Evolutionary conservation across 2,888 invertebrate genomes (phyloP), one percentile per base, ranked within the genome.

Genomic region (Leptura quadrifasciata): DNA sequence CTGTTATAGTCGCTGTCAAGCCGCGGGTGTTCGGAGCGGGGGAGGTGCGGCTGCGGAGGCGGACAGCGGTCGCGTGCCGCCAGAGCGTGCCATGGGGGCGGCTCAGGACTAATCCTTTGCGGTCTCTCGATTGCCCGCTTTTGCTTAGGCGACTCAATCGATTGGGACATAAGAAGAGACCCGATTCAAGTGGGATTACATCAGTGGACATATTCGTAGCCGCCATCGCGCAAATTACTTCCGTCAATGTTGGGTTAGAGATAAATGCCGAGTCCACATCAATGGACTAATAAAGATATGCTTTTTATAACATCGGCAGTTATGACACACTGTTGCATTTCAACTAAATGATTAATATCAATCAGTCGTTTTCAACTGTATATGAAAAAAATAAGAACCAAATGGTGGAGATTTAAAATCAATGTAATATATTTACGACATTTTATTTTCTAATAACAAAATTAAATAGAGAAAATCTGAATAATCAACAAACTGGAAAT

Each of bases 51-150:
- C 81, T 77, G 80, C 83, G 84, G 84, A 78, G 85, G 86, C 85
- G 87, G 87, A 87, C 88, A 88, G 86, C 86, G 86, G 87, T 87
- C 88, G 88, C 88, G 88, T 87, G 88, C 87, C 87, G 83, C 80
- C 82, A 76, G 76, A 79, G 77, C 76, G 78, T 68, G 75, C 75
- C 69, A 71, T 76, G 84, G 84, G 79, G 84, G 83, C 84, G 84
- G 82, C 82, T 73, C 73, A 57, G 65, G 69, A 64, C 74, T 79
- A 79, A 79, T 79, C 76, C 77, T 77, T 71, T 77, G 79, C 75
- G 79, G 79, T 74, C 73, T 75, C 68, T 68, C 74, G 68, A 71
- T 52, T 47, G 61, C 61, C 18, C 60, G 61, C 60, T 61, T 71
- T 61, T 61, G 52, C 71, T 73, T 72, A 74, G 74, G 58, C 67